Evolutionary conservation across 2,113 vertebrate genomes (phyloP).

Genomic region (Cyprinodon tularosa): DNA sequence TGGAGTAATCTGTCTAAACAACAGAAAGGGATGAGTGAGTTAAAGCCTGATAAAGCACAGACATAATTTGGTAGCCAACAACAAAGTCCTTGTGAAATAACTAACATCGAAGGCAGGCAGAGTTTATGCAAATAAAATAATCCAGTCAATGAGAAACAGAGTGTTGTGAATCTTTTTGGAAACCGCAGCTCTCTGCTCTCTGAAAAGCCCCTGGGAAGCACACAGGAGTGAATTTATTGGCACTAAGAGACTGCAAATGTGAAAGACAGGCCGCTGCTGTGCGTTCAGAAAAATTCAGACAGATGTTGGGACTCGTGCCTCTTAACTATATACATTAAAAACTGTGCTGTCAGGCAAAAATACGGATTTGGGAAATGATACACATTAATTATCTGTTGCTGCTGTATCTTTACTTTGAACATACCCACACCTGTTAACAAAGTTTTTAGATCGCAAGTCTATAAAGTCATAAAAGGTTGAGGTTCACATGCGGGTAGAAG

Average conservation of each 20-base stretch:
- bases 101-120: constrained; percentile 66
- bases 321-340: constrained; percentile 45
- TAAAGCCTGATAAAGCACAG: constrained; percentile 44
- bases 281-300: constrained; percentile 61
- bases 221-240: constrained; percentile 55
- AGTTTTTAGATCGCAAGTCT: constrained; percentile 40
- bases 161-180: constrained; percentile 75
- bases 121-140: constrained; percentile 76
- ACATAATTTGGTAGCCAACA: constrained; percentile 55
- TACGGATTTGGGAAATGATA: constrained; percentile 56
- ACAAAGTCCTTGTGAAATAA: constrained; percentile 57
- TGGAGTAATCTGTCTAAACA: constrained; percentile 44
- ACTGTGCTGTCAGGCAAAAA: constrained; percentile 48
- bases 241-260: constrained; percentile 42
- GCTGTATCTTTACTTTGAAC: constrained; percentile 43
- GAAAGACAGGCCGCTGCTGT: constrained; percentile 47
- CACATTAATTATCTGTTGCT: constrained; percentile 58
- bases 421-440: constrained; percentile 60
- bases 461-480: constrained; percentile 66
- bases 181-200: constrained; percentile 68
- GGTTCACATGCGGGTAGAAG: constrained; percentile 56
- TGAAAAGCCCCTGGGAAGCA: constrained; percentile 61
- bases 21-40: constrained; percentile 34
- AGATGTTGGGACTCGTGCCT: constrained; percentile 74
- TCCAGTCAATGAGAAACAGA: constrained; percentile 75